Base-by-base conservation (phyloP, 2,888 invertebrate genomes). In the Chrysolina americana region DNA sequence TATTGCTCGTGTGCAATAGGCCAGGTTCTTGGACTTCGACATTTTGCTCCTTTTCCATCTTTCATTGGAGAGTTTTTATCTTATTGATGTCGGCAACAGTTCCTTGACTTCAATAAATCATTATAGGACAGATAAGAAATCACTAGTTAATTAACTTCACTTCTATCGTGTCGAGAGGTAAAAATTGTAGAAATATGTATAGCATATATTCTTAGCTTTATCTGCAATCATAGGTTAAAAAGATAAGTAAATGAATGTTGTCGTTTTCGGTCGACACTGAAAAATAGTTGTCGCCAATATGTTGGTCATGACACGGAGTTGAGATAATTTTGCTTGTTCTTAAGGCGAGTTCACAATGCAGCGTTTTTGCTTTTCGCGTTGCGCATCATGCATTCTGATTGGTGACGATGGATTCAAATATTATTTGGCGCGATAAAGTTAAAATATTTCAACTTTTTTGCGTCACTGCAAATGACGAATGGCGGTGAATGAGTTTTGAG, bases 1-100 rank as follows among this genome's bases (percentile, higher is more conserved):
- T 70, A 70, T 63, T 65, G 70, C 70, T 73, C 75, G 59, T 28
- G 59, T 59, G 78, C 70, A 75, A 79, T 78, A 73, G 68, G 73
- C 70, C 76, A 77, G 81, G 81, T 81, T 81, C 81, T 80, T 80
- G 80, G 81, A 81, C 81, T 82, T 80, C 77, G 80, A 76, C 77
- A 73, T 73, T 75, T 75, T 74, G 73, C 73, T 78, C 74, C 73
- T 73, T 73, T 75, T 73, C 36, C 70, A 73, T 70, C 72, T 75
- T 75, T 78, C 75, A 76, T 71, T 73, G 71, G 73, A 68, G 71
- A 68, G 66, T 70, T 76, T 77, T 78, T 77, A 80, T 81, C 80
- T 81, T 79, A 81, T 80, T 80, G 79, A 72, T 78, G 80, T 64
- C 76, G 75, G 76, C 75, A 77, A 75, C 69, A 76, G 78, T 78